A percentile compares a stretch with the other conserved stretches of the same genome.
Conservation (phyloP, 64 coral and sea anemone genomes). For the Actinia tenebrosa region DNA sequence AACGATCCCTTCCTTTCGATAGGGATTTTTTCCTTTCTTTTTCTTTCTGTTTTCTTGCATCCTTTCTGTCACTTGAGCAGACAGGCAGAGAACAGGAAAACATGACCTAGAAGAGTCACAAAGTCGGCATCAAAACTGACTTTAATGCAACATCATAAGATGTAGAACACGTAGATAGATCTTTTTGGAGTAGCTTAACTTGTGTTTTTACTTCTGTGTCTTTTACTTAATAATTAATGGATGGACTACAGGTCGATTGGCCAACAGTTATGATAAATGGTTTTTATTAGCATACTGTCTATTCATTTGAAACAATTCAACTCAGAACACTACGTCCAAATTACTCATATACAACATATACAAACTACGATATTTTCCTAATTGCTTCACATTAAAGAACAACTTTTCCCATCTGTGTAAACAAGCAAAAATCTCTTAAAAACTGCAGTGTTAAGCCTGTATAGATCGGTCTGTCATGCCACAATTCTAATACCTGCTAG, state of each 20-base stretch:
- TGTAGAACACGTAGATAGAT: background rate
- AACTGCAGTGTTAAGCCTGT: background rate
- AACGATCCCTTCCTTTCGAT: conserved; percentile 77
- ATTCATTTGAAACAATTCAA: background rate
- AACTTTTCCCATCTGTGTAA: background rate
- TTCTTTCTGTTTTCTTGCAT: conserved; percentile 61
- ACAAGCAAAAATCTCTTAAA: background rate
- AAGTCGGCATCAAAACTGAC: background rate
- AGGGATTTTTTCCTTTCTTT: conserved; percentile 77
- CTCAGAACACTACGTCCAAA: background rate
- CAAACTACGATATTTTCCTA: background rate
- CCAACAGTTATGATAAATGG: background rate
- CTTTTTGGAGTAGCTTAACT: conserved; percentile 24
- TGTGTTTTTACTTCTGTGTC: conserved; percentile 15
- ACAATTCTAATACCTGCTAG: background rate
- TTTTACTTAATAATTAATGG: conserved; percentile 17
- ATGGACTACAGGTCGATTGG: background rate
- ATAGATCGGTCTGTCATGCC: background rate
- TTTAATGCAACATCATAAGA: background rate
- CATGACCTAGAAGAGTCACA: conserved; percentile 68
- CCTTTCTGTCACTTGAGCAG: conserved; percentile 74
- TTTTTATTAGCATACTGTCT: background rate
- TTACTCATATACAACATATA: background rate
- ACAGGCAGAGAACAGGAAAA: conserved; percentile 90
- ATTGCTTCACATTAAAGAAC: background rate